Conservation (phyloP, 2,888 invertebrate species). For the Embidobia sp. region DNA sequence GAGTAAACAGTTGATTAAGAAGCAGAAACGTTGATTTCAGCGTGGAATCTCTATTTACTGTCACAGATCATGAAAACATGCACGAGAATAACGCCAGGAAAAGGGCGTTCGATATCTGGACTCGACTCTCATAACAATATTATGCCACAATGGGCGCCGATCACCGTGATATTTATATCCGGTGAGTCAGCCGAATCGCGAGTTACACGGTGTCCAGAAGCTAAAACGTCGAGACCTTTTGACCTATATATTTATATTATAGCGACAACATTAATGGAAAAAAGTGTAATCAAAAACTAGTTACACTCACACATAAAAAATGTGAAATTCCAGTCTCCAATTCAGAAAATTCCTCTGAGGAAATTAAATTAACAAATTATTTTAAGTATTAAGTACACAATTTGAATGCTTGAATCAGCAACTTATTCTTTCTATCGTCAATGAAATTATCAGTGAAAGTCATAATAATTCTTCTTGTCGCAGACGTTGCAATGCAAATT, state of each 20-base stretch:
- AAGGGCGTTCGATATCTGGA: conserved; percentile 5
- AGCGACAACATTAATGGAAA: too few relatives aligned
- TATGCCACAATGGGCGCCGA: conserved; percentile 33
- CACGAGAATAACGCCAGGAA: neutral
- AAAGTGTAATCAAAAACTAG: too few relatives aligned
- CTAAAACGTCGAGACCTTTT: neutral
- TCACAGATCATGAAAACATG: conserved; percentile 7
- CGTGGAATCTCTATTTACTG: neutral
- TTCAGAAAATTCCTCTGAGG: too few relatives aligned
- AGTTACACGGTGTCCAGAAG: conserved; percentile 36
- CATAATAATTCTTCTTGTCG: too few relatives aligned
- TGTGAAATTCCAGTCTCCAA: too few relatives aligned
- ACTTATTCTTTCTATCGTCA: too few relatives aligned
- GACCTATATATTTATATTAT: conserved; percentile 32
- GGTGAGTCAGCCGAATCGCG: conserved; percentile 43
- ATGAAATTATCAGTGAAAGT: too few relatives aligned
- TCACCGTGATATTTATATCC: conserved; percentile 59
- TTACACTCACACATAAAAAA: too few relatives aligned
- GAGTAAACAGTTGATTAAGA: conserved; percentile 10
- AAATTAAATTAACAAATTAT: too few relatives aligned
- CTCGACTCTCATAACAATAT: conserved; percentile 22
- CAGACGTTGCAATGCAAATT: too few relatives aligned
- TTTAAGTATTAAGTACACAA: too few relatives aligned
- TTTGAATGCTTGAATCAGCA: too few relatives aligned
- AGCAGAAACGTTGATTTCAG: neutral